These are phyloP conservation scores for Lypha dubia DNA, from an alignment of 2,888 invertebrate genomes.

Conservation along the genomic window DNA sequence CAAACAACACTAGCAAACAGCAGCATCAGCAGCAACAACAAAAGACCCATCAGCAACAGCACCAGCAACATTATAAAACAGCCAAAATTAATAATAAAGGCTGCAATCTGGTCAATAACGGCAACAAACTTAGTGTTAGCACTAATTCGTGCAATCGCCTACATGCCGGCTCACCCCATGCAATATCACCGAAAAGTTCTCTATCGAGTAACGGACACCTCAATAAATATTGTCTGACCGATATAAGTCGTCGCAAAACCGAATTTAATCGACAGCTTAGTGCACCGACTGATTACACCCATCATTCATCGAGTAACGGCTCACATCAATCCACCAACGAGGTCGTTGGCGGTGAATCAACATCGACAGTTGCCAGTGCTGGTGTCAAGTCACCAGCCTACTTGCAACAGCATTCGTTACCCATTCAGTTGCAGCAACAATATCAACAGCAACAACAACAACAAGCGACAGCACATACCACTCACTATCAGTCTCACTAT, in stretches of 20 bases:
- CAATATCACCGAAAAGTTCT: constrained; percentile 80
- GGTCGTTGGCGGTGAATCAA: constrained; percentile 77
- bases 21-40: constrained; percentile 63
- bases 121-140: constrained; percentile 79
- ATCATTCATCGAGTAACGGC: constrained; percentile 77
- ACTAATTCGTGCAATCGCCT: constrained; percentile 79
- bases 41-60: constrained; percentile 76
- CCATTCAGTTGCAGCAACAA: constrained; percentile 30
- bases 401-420: constrained; percentile 75
- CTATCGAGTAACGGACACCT: constrained; percentile 82
- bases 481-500: constrained; percentile 61
- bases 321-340: constrained; percentile 79
- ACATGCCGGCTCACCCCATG: constrained; percentile 76
- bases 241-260: constrained; percentile 82
- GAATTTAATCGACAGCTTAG: constrained; percentile 83
- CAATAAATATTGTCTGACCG: constrained; percentile 82
- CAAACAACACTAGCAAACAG: constrained; percentile 29
- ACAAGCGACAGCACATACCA: constrained; percentile 41
- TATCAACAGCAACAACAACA: constrained; percentile 46
- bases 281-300: constrained; percentile 82
- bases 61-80: constrained; percentile 76
- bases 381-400: constrained; percentile 74
- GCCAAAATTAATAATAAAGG: constrained; percentile 82
- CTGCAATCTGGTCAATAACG: constrained; percentile 80
- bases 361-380: constrained; percentile 80